Percentiles rank a stretch among this genome's conserved stretches.
Conservation (phyloP, 2,113 vertebrate species). For the Oncorhynchus tshawytscha region DNA sequence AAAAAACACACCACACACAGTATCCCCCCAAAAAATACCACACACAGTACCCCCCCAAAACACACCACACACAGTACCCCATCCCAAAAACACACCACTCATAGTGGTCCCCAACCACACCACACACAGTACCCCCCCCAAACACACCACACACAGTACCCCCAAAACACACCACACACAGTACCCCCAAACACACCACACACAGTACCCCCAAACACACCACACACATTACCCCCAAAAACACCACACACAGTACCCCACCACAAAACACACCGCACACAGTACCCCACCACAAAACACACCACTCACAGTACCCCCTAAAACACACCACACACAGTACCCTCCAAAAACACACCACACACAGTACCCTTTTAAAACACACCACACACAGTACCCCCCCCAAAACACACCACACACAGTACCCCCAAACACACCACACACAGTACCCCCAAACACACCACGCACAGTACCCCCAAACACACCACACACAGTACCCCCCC, state of each 20-base stretch:
- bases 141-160: conserved; percentile 28
- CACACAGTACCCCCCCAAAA: background rate
- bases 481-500: background rate
- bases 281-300: background rate
- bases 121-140: conserved; percentile 31
- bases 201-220: too few species aligned
- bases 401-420: too few species aligned
- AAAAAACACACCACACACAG: too few species aligned
- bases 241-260: conserved; percentile 32
- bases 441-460: background rate
- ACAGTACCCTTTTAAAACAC: background rate
- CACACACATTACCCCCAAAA: conserved; percentile 16
- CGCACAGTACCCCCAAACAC: too few species aligned
- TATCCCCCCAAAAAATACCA: too few species aligned
- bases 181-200: conserved; percentile 13
- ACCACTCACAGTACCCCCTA: background rate
- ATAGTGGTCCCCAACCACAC: conserved; percentile 9
- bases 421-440: conserved; percentile 48
- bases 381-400: too few species aligned
- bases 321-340: background rate
- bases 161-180: background rate
- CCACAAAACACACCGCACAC: conserved; percentile 38
- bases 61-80: background rate
- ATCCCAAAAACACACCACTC: conserved; percentile 27
- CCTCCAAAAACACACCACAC: conserved; percentile 17